A percentile compares a stretch with the other conserved stretches of the same genome.
These are phyloP conservation scores for Morpho helenor DNA, from an alignment of 2,888 invertebrate species.

Conservation along the genomic window DNA sequence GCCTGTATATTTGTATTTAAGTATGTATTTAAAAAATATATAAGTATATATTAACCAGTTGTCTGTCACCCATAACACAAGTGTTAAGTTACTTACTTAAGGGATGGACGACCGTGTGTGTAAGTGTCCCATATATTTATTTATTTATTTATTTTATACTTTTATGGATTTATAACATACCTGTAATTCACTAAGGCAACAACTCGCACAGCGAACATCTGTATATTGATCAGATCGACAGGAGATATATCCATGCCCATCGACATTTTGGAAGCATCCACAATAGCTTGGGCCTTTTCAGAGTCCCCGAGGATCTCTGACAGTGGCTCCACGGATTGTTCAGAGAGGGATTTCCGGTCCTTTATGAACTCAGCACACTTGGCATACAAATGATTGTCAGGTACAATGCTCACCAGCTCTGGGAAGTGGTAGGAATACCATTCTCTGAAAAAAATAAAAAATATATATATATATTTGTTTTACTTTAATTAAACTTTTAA, in stretches of 20 bases:
- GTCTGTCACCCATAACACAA: too few relatives aligned
- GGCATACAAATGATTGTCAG: slow-evolving; percentile 96
- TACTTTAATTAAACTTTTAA: too few relatives aligned
- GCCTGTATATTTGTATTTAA: too few relatives aligned
- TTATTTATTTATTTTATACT: too few relatives aligned
- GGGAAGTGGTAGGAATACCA: slow-evolving; percentile 99
- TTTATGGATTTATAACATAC: slow-evolving; percentile 36
- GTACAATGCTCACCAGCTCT: slow-evolving; percentile 96
- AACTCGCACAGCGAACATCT: slow-evolving; percentile 94
- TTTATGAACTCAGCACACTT: slow-evolving; percentile 90
- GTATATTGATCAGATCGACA: slow-evolving; percentile 96
- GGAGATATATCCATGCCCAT: slow-evolving; percentile 99
- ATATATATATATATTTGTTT: slow-evolving; percentile 29
- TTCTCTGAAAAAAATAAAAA: slow-evolving; percentile 82
- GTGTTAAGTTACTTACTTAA: too few relatives aligned
- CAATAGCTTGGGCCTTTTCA: slow-evolving; percentile 92
- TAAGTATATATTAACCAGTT: too few relatives aligned
- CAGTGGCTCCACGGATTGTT: slow-evolving; percentile 89
- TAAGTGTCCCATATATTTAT: too few relatives aligned
- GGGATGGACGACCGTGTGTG: too few relatives aligned
- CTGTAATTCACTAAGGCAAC: slow-evolving; percentile 94
- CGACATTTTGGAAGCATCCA: slow-evolving; percentile 95
- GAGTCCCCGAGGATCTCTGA: slow-evolving; percentile 89
- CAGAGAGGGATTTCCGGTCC: slow-evolving; percentile 90
- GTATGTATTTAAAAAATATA: too few relatives aligned